Base-by-base conservation (phyloP, 1,140 invertebrate species). In the Galendromus occidentalis region DNA sequence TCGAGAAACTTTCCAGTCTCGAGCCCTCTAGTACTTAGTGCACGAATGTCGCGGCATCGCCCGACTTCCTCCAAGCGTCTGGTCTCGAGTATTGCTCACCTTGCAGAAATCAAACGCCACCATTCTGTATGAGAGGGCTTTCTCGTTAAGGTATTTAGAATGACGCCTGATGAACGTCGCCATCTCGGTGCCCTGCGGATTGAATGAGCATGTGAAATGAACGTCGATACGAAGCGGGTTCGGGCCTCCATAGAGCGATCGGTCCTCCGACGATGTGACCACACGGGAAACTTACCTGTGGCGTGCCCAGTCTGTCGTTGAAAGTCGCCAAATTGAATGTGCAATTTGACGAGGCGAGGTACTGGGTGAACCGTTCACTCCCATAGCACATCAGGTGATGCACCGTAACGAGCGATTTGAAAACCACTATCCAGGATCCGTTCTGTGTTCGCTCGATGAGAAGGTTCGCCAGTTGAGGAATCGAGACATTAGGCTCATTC, bases 51-150 rank as follows among this genome's bases (percentile, higher is more conserved):
- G n/a, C n/a, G n/a, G n/a, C n/a, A n/a, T n/a, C n/a, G n/a, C n/a
- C n/a, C 9, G 33, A 39, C 33, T 39, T 39, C 33, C 33, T 39
- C 33, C 4, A 39, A 39, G 9, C 4, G 4, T 39, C 33, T 39
- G 4, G 9, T 4, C n/a, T n/a, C 33, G 94, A 89, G 94, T 93
- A 77, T 94, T 81, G 78, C 96, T 98, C 44, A 98, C 90, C 86
- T 98, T 99, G 80, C 95, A 98, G 79, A 99, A 98, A 79, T 99
- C 96, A 77, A 98, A 98, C 66, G 95, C 96, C 73, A 98, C 92
- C 44, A 86, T 86, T 77, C 95, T 85, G 80, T 99, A 99, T 22
- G 94, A 94, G 66, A 94, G 79, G 64, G 95, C 92, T 78, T 99
- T 99, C 78, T 98, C 93, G 78, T 98, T 97, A 72, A 99, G 82